Evolutionary conservation across 2,888 invertebrate genomes (phyloP), one percentile per base, ranked within the genome.

Genomic region (Anthoptus insignis): DNA sequence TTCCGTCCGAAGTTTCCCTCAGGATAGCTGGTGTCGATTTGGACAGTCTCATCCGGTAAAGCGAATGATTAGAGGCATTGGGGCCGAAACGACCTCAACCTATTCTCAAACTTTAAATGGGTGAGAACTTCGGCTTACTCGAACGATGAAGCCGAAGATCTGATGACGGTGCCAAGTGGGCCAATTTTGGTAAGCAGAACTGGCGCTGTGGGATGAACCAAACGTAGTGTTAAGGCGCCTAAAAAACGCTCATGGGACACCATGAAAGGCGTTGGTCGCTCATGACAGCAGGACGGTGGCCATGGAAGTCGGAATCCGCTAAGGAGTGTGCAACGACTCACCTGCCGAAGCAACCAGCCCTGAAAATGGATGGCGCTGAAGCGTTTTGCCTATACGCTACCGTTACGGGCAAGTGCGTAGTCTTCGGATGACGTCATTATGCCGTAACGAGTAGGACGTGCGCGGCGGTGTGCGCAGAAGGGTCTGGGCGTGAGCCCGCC

Each of bases 131-230:
- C n/a, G n/a, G n/a, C n/a, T n/a, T n/a, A n/a, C n/a, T n/a, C n/a
- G n/a, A n/a, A n/a, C n/a, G n/a, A n/a, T n/a, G n/a, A n/a, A n/a
- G n/a, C n/a, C n/a, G n/a, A n/a, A 27, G 27, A 27, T 27, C 27
- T 27, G 27, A 27, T 91, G 88, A 90, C 90, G 93, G 93, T 94
- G 93, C 94, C 94, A 91, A 95, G 95, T 95, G 95, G 27, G 27
- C 95, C 95, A 95, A 85, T 95, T 95, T 95, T 95, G 95, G 95
- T 95, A 95, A 96, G 95, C 95, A 96, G 95, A 96, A 96, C 96
- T 96, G 95, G 96, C 94, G 95, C 94, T 96, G 95, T 94, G 95
- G 95, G 95, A 95, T 96, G 95, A 96, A 96, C 95, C 95, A 94
- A 95, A 95, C 94, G 94, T 89, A 86, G 27, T 27, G 95, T 94